Conservation (phyloP, 2,113 vertebrate species). For the Dendropsophus ebraccatus region DNA sequence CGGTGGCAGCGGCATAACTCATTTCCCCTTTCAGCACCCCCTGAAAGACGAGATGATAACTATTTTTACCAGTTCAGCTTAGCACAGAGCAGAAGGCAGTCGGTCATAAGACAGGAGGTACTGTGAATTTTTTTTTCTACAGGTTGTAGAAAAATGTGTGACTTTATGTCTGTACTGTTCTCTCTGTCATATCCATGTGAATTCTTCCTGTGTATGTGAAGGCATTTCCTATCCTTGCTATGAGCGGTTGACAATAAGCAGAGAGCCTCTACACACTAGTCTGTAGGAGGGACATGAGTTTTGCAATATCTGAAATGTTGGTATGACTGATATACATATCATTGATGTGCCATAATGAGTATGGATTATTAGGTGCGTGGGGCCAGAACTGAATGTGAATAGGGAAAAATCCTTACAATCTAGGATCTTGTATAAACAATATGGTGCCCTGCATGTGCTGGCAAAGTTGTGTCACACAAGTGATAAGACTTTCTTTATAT, state of each 20-base stretch:
- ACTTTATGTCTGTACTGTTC: neutral
- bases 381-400: neutral
- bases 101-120: slow-evolving; percentile 13
- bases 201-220: neutral
- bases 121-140: neutral
- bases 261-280: neutral
- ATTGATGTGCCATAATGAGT: neutral
- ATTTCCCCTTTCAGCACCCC: neutral
- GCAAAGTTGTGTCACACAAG: neutral
- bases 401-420: neutral
- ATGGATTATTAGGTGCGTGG: neutral
- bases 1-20: neutral
- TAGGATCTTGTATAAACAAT: neutral
- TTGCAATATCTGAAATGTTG: no score
- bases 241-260: neutral
- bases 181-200: neutral
- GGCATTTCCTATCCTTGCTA: neutral
- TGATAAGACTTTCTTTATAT: no score
- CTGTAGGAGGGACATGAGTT: neutral
- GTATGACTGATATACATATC: neutral
- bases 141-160: neutral
- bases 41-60: neutral
- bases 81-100: neutral
- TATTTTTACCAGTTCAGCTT: slow-evolving; percentile 14
- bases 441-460: no score